A percentile compares a stretch with the other conserved stretches of the same genome.
Conservation (phyloP, 2,113 vertebrate species). For the Dipodomys ordii region DNA sequence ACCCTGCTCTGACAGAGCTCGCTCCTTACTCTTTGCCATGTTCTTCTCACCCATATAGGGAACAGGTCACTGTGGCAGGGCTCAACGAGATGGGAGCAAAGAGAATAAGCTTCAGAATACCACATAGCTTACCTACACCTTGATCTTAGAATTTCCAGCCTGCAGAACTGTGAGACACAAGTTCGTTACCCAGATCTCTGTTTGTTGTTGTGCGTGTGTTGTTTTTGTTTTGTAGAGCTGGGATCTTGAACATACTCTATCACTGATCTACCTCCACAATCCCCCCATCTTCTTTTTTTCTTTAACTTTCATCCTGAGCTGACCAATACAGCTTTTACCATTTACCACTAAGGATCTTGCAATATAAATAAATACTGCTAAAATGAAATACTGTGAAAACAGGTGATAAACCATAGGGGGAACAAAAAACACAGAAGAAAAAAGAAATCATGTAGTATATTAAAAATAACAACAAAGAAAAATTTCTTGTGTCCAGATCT, state of each 20-base stretch:
- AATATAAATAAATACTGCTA: no score
- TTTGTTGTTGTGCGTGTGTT: no score
- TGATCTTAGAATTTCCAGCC: not conserved
- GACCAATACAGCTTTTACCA: not conserved
- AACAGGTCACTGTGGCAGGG: not conserved
- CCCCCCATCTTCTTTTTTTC: not conserved
- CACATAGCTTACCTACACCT: not conserved
- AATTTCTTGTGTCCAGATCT: no score
- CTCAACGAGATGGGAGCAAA: not conserved
- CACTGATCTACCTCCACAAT: not conserved
- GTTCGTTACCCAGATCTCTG: not conserved
- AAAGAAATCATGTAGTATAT: no score
- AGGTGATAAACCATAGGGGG: no score
- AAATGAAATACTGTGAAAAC: not conserved
- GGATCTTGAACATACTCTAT: not conserved
- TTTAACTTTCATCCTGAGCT: not conserved
- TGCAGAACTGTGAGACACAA: not conserved
- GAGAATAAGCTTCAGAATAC: not conserved
- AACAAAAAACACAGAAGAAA: no score
- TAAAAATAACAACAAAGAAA: no score
- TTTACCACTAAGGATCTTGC: no score
- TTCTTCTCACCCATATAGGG: not conserved
- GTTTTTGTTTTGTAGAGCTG: not conserved
- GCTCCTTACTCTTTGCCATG: accelerated
- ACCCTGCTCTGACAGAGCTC: not conserved